A percentile compares a stretch with the other conserved stretches of the same genome.
Conservation (phyloP, 2,797 vertebrate species). For the Megaceryle alcyon region DNA sequence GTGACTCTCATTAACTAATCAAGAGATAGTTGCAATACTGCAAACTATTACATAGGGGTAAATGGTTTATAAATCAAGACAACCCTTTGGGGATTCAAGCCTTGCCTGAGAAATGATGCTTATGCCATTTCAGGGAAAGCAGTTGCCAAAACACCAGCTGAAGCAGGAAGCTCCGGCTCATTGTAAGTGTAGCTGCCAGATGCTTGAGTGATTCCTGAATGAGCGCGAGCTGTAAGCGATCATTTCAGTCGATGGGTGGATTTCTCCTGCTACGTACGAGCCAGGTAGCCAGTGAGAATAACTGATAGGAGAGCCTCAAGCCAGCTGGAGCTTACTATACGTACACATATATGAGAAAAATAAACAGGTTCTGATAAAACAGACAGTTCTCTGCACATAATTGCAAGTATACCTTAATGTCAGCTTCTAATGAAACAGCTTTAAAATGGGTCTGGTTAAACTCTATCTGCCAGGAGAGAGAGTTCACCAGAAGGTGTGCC, state of each 20-base stretch:
- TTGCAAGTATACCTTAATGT: not conserved
- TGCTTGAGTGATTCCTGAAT: not conserved
- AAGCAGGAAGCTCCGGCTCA: not conserved
- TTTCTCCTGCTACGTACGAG: not conserved
- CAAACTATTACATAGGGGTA: not conserved
- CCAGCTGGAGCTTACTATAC: not conserved
- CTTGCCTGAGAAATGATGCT: not conserved
- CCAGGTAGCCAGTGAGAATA: not conserved
- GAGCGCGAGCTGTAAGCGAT: not conserved
- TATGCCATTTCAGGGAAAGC: not conserved
- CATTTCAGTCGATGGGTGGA: not conserved
- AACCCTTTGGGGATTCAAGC: not conserved
- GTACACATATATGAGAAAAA: not conserved
- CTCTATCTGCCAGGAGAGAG: not conserved
- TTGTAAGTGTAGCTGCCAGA: not conserved
- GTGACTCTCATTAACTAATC: not conserved
- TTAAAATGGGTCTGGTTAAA: not conserved
- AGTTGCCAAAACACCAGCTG: not conserved
- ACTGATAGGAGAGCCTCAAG: not conserved
- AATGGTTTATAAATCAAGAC: not conserved
- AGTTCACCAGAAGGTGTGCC: not conserved
- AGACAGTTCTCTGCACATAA: not conserved
- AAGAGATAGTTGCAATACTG: not conserved
- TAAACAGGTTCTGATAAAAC: not conserved
- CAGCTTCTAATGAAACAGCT: not conserved